A percentile compares a stretch with the other conserved stretches of the same genome.
phyloP scores from a whole-genome alignment of 2,113 vertebrate species.

The Leptobrachium leishanense region DNA sequence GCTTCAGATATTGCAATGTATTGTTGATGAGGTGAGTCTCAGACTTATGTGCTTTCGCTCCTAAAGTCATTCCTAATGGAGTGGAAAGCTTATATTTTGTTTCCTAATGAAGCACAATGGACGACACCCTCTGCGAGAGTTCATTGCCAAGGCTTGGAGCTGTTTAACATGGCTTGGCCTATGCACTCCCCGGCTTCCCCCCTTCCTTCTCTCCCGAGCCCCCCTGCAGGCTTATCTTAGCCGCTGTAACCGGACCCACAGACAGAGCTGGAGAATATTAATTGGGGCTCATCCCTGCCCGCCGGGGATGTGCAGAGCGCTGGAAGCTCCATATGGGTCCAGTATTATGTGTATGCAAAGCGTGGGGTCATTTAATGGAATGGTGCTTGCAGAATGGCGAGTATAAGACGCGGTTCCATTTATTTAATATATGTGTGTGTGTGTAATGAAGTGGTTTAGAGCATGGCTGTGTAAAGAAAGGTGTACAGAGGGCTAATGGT shows the following conservation, averaged over 20 bases:
- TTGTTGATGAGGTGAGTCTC: conserved; percentile 99
- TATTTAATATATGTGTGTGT: not conserved
- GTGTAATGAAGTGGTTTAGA: not conserved
- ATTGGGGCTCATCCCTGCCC: conserved; percentile 26
- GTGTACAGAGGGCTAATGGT: too few species aligned
- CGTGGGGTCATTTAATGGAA: conserved; percentile 6
- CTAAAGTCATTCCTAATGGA: conserved; percentile 99
- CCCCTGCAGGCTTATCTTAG: conserved; percentile 24
- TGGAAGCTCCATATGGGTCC: conserved; percentile 8
- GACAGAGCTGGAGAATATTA: conserved; percentile 39
- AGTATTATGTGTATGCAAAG: not conserved
- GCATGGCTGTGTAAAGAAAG: not conserved
- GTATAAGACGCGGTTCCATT: too few species aligned
- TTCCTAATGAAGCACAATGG: conserved; percentile 99
- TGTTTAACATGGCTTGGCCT: conserved; percentile 58
- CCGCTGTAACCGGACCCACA: conserved; percentile 13
- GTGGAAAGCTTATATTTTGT: conserved; percentile 99
- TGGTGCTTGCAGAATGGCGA: not conserved
- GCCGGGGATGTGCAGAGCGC: conserved; percentile 21
- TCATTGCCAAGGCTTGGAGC: conserved; percentile 65
- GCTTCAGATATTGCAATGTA: conserved; percentile 98
- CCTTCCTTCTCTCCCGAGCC: conserved; percentile 17
- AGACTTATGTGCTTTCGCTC: conserved; percentile 99
- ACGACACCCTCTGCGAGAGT: conserved; percentile 85
- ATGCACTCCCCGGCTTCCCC: conserved; percentile 40